Evolutionary conservation across 2,113 vertebrate species (phyloP).

Genomic region (Lampris incognitus): DNA sequence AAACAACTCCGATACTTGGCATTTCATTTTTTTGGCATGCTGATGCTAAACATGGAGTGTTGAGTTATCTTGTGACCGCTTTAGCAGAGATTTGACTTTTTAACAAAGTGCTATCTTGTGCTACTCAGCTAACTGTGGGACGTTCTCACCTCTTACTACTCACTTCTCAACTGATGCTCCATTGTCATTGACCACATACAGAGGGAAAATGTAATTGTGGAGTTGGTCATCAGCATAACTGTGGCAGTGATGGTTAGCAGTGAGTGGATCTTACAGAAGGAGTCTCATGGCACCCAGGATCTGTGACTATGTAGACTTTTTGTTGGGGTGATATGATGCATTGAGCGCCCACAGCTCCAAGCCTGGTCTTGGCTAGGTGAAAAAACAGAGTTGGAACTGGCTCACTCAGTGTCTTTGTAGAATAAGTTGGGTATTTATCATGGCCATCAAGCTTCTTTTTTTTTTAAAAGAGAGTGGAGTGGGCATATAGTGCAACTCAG

Average conservation of each 20-base stretch:
- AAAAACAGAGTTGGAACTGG: neutral
- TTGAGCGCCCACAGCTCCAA: neutral
- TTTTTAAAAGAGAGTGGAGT: neutral
- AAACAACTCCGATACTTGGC: neutral
- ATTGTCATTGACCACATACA: neutral
- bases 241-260: slow-evolving; percentile 15
- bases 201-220: neutral
- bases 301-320: neutral
- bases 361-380: neutral
- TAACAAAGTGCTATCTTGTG: slow-evolving; percentile 30
- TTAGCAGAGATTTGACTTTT: neutral
- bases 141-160: slow-evolving; percentile 6
- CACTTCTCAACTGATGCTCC: slow-evolving; percentile 4
- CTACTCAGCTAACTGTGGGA: neutral
- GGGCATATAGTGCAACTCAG: slow-evolving; percentile 10
- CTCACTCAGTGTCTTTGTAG: slow-evolving; percentile 5
- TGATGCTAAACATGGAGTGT: neutral
- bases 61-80: neutral
- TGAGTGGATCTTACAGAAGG: neutral
- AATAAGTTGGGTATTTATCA: slow-evolving; percentile 13
- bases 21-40: neutral
- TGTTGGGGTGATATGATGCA: neutral
- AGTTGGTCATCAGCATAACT: slow-evolving; percentile 7
- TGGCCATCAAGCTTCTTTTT: neutral
- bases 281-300: neutral